Evolutionary conservation across 2,797 vertebrate genomes (phyloP).

Genomic region (Typhlichthys eigenmanni): DNA sequence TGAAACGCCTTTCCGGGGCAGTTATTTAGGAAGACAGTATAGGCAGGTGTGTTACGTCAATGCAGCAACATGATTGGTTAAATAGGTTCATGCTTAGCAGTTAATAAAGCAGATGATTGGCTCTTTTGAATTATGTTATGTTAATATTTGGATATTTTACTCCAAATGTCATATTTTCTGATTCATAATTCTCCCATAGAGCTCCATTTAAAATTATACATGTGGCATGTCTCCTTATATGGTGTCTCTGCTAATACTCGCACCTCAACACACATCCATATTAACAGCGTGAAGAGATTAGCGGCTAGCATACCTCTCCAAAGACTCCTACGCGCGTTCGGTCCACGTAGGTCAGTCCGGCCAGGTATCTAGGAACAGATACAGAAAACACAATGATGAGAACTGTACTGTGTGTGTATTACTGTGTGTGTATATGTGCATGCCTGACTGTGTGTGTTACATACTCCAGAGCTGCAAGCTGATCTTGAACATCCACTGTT

Average conservation of each 20-base stretch:
- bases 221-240: no score
- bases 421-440: not conserved
- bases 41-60: no score
- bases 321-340: slow-evolving; percentile 73
- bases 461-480: slow-evolving; percentile 89
- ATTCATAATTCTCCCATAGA: no score
- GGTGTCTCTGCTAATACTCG: not conserved
- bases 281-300: not conserved
- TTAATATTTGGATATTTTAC: no score
- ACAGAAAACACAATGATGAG: not conserved
- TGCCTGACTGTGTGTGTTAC: slow-evolving; percentile 44
- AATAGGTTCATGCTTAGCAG: no score
- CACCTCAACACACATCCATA: not conserved
- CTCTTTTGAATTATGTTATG: no score
- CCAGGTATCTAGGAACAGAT: slow-evolving; percentile 65
- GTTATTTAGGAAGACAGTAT: no score
- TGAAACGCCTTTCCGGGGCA: no score
- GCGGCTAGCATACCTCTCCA: slow-evolving; percentile 70
- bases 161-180: no score
- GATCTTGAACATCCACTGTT: slow-evolving; percentile 88
- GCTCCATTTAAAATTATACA: no score
- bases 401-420: not conserved
- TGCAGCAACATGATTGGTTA: no score
- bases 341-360: slow-evolving; percentile 73
- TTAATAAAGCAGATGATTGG: no score